These are phyloP conservation scores for Eristalis tenax DNA, from an alignment of 2,888 invertebrate genomes.

Conservation along the genomic window DNA sequence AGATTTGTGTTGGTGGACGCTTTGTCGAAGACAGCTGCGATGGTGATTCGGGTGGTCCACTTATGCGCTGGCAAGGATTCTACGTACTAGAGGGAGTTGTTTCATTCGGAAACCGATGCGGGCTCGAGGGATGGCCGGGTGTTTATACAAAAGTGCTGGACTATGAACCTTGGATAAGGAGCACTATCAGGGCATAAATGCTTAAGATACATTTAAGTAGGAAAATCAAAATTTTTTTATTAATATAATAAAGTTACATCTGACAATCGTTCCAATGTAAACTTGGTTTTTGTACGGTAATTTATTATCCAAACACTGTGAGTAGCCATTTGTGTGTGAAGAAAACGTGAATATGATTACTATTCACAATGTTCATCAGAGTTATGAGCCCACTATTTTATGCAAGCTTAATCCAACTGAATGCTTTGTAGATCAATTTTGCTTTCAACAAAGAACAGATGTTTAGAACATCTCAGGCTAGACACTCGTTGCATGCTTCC, in stretches of 20 bases:
- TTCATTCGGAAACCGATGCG: conserved; percentile 82
- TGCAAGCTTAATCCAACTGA: too few species aligned
- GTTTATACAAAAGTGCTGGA: conserved; percentile 86
- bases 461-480: too few species aligned
- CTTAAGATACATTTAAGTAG: not conserved
- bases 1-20: conserved; percentile 81
- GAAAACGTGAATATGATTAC: too few species aligned
- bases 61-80: conserved; percentile 80
- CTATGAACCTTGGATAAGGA: conserved; percentile 86
- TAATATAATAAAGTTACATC: not conserved
- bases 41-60: conserved; percentile 86
- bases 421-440: too few species aligned
- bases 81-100: conserved; percentile 81
- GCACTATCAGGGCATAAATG: conserved; percentile 80
- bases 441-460: too few species aligned
- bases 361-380: too few species aligned
- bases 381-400: too few species aligned
- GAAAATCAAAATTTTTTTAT: not conserved
- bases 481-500: too few species aligned
- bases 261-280: not conserved
- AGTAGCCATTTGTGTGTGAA: too few species aligned
- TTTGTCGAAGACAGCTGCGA: conserved; percentile 83
- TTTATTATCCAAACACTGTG: not conserved
- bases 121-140: conserved; percentile 85
- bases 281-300: not conserved